A percentile compares a stretch with the other conserved stretches of the same genome.
Evolutionary conservation across 2,113 vertebrate genomes (phyloP).

Genomic region (Thinocorus orbignyianus): DNA sequence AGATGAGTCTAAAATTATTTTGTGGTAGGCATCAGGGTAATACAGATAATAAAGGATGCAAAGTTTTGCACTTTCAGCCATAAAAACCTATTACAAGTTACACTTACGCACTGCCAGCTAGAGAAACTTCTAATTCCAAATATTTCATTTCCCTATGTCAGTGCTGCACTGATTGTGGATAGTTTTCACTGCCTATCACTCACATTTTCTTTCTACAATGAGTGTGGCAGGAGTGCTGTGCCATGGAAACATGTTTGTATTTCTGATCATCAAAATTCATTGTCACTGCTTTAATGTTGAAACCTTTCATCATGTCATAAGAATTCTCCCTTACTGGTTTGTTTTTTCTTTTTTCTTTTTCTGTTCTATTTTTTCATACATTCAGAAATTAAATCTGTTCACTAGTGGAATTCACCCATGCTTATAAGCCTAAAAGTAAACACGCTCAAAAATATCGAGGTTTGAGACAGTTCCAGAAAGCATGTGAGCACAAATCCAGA

Average conservation of each 20-base stretch:
- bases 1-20: neutral
- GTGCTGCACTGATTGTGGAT: neutral
- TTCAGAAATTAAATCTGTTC: neutral
- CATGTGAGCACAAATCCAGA: slow-evolving; percentile 46
- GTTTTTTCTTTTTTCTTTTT: neutral
- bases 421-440: slow-evolving; percentile 32
- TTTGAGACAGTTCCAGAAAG: slow-evolving; percentile 51
- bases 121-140: neutral
- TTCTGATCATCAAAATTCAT: neutral
- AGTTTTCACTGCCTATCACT: neutral
- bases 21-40: neutral
- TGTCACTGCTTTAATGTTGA: neutral
- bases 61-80: neutral
- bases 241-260: neutral
- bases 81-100: neutral
- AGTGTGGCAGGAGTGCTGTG: neutral
- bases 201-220: neutral
- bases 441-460: neutral
- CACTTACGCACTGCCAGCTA: neutral
- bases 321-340: neutral
- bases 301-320: neutral
- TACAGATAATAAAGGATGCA: neutral
- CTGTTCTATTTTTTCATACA: neutral
- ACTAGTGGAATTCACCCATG: neutral
- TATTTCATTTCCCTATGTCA: neutral